Base-by-base conservation (phyloP, 2,888 invertebrate genomes). In the Plebejus anna region DNA sequence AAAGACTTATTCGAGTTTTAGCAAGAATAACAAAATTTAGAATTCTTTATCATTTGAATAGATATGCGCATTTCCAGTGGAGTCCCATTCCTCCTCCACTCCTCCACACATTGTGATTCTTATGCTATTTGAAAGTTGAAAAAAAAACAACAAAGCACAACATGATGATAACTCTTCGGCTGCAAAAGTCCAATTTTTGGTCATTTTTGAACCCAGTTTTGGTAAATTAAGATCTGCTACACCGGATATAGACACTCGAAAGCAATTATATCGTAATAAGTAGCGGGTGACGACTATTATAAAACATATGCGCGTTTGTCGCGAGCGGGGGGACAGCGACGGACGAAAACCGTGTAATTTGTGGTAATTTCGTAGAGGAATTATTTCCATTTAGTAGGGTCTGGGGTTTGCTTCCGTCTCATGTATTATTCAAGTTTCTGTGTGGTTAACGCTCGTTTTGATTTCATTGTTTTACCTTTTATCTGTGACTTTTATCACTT, bases 321-420 rank as follows among this genome's bases (percentile, higher is more conserved):
- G 55, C 22, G 55, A 16, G 22, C 16, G 55, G 55, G 55, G 55
- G 73, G 55, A 73, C 51, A 32, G 73, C 47, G 28, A 73, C 51
- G 73, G 42, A 51, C 51, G 73, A 73, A 55, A 73, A 73, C 32
- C 32, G 73, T 55, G 51, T 73, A 73, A 73, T 73, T 73, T 73
- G 73, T 13, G 55, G 73, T 55, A 73, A 73, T 73, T 73, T 73
- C 28, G 51, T 51, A 32, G 28, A 16, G 73, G 73, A 55, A 73
- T 73, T 73, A 73, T 72, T 47, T 72, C 73, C 73, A 73, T 73
- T 73, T 73, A 73, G 73, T 73, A 55, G 73, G 73, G 73, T 73
- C 73, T 11, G 38, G 51, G 73, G 16, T 55, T 73, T n/a, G 32
- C 32, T 73, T 55, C 73, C 73, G 73, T 47, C 47, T 32, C 28